Percentiles rank a stretch among this genome's conserved stretches.
Evolutionary conservation across 2,888 invertebrate genomes (phyloP).

Genomic region (Tinea semifulvella): DNA sequence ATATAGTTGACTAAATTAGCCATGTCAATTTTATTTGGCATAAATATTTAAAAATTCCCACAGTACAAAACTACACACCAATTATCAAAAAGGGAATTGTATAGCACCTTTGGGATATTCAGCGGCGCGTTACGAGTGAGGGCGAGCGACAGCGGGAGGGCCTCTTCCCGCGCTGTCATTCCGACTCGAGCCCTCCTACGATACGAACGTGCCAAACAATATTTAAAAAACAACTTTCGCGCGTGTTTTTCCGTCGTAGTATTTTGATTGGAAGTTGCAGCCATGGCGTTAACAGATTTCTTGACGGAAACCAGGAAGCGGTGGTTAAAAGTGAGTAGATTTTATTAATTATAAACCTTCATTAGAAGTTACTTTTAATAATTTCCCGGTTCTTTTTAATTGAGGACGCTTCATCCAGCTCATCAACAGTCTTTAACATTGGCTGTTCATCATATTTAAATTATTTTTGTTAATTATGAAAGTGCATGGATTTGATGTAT

Average conservation of each 20-base stretch:
- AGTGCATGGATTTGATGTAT: too few species aligned
- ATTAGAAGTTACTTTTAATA: background rate
- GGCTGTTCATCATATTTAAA: too few species aligned
- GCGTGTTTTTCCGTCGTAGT: background rate
- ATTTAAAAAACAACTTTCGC: background rate
- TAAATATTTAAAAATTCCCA: too few species aligned
- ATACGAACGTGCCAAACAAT: background rate
- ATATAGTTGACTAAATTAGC: too few species aligned
- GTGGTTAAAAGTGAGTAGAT: conserved; percentile 45
- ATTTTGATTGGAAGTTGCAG: conserved; percentile 7
- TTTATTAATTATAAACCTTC: background rate
- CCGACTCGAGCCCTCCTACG: background rate
- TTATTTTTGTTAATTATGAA: too few species aligned
- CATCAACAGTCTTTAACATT: too few species aligned
- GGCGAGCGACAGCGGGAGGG: conserved; percentile 3
- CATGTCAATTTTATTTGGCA: too few species aligned
- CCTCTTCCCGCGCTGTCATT: conserved; percentile 11
- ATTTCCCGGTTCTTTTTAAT: background rate
- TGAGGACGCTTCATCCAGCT: too few species aligned
- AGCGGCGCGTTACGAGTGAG: background rate
- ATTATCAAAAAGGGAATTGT: too few species aligned
- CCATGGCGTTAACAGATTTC: conserved; percentile 55
- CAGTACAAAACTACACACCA: too few species aligned
- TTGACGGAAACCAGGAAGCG: conserved; percentile 54
- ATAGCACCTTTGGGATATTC: conserved; percentile 3